Conservation (phyloP, 2,113 vertebrate genomes). For the Mormyrus iriodes region DNA sequence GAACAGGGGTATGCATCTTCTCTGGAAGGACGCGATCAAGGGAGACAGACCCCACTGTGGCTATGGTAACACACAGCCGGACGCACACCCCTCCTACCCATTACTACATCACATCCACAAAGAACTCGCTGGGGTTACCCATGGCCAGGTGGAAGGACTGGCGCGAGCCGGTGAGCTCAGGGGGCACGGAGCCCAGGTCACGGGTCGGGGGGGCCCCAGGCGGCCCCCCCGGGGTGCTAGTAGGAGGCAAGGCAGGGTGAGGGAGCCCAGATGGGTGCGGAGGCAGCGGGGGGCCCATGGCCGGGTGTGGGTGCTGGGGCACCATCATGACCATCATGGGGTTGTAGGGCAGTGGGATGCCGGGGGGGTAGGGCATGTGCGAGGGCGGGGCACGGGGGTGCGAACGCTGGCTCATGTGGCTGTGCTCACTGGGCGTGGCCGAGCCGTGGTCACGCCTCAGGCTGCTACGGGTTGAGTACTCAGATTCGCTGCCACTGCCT, state of each 20-base stretch:
- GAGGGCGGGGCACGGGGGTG: conserved; percentile 65
- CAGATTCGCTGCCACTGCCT: conserved; percentile 83
- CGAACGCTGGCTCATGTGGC: conserved; percentile 63
- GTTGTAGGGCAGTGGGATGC: conserved; percentile 77
- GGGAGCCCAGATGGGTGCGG: conserved; percentile 29
- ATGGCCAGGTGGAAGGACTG: conserved; percentile 91
- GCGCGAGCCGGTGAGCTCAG: conserved; percentile 82
- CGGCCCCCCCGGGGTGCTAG: conserved; percentile 73
- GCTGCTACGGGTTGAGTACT: conserved; percentile 78
- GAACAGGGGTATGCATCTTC: background rate
- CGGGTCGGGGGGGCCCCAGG: conserved; percentile 81
- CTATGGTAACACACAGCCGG: conserved; percentile 90
- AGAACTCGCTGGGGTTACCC: conserved; percentile 94
- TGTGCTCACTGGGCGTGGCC: conserved; percentile 70
- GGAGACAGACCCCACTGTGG: conserved; percentile 44
- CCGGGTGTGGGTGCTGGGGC: conserved; percentile 55
- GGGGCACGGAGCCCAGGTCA: conserved; percentile 80
- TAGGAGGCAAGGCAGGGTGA: conserved; percentile 33
- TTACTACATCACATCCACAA: conserved; percentile 91
- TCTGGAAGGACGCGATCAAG: background rate
- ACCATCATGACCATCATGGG: conserved; percentile 91
- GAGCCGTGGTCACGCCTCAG: conserved; percentile 64
- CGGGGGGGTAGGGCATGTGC: conserved; percentile 70
- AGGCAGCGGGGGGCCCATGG: conserved; percentile 49
- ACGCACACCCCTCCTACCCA: conserved; percentile 86